These are phyloP conservation scores for Enteromius mattozi DNA, from an alignment of 2,797 vertebrate genomes.

Conservation along the genomic window DNA sequence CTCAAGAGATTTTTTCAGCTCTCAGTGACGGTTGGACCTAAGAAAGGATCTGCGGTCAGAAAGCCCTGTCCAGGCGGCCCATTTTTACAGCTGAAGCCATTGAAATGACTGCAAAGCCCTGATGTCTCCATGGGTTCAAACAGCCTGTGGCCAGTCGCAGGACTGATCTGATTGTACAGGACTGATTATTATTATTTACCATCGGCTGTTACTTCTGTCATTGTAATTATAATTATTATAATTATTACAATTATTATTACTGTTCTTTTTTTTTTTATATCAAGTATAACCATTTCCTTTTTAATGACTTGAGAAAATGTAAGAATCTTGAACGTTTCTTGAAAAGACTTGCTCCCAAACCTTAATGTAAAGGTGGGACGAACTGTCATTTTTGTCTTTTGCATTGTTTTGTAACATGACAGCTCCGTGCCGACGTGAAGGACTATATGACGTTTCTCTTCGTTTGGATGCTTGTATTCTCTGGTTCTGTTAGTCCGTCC, in stretches of 20 bases:
- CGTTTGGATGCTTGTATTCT: slow-evolving; percentile 72
- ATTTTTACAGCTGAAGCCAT: slow-evolving; percentile 77
- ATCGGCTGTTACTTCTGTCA: slow-evolving; percentile 71
- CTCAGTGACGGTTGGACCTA: slow-evolving; percentile 50
- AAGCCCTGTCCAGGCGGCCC: slow-evolving; percentile 64
- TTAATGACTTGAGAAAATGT: slow-evolving; percentile 78
- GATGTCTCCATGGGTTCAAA: slow-evolving; percentile 78
- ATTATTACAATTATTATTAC: slow-evolving; percentile 67
- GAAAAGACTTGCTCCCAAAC: slow-evolving; percentile 71
- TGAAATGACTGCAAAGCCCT: slow-evolving; percentile 76
- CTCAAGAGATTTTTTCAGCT: slow-evolving; percentile 64
- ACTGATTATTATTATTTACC: slow-evolving; percentile 78
- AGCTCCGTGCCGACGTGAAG: slow-evolving; percentile 66
- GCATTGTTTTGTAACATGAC: slow-evolving; percentile 73
- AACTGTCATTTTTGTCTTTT: slow-evolving; percentile 80
- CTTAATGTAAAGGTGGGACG: slow-evolving; percentile 69
- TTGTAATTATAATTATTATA: slow-evolving; percentile 80
- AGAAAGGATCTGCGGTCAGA: slow-evolving; percentile 52
- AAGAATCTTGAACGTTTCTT: slow-evolving; percentile 74
- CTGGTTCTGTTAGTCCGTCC: slow-evolving; percentile 79
- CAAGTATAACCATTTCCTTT: slow-evolving; percentile 78
- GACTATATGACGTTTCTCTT: slow-evolving; percentile 72
- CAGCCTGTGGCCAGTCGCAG: slow-evolving; percentile 67
- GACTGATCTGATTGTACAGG: slow-evolving; percentile 82
- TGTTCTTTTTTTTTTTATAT: slow-evolving; percentile 71